These are phyloP conservation scores for Cacoxenus indagator DNA, from an alignment of 2,888 invertebrate genomes.

Conservation along the genomic window DNA sequence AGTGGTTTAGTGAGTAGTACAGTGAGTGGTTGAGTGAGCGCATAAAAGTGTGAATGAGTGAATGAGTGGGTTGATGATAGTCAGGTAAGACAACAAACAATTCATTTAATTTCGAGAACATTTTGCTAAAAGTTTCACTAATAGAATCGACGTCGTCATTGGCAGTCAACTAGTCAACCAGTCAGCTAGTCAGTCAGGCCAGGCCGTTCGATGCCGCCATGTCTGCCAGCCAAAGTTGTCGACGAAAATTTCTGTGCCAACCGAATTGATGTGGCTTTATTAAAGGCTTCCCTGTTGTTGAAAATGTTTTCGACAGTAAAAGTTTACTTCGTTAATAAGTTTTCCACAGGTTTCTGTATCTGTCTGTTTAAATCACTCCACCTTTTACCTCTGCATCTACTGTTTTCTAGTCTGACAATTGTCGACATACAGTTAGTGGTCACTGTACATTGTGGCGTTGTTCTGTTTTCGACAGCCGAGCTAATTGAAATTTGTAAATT, in stretches of 20 bases:
- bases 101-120: conserved; percentile 22
- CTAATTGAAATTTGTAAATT: conserved; percentile 59
- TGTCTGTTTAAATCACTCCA: neutral
- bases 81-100: conserved; percentile 18
- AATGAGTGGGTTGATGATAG: neutral
- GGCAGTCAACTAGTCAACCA: no score
- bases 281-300: neutral
- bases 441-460: conserved; percentile 14
- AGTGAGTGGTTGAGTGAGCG: neutral
- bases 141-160: conserved; percentile 6
- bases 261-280: neutral
- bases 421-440: conserved; percentile 10
- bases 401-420: conserved; percentile 53
- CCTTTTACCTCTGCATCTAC: conserved; percentile 37
- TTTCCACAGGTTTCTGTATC: no score
- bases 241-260: neutral
- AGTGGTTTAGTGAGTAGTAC: neutral
- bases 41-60: neutral
- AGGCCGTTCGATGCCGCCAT: neutral
- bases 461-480: conserved; percentile 55
- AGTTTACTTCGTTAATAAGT: conserved; percentile 10
- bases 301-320: neutral
- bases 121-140: conserved; percentile 9
- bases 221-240: neutral
- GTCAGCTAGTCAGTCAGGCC: no score